These are phyloP conservation scores for Cyprinodon variegatus DNA, from an alignment of 2,113 vertebrate species.

Conservation along the genomic window DNA sequence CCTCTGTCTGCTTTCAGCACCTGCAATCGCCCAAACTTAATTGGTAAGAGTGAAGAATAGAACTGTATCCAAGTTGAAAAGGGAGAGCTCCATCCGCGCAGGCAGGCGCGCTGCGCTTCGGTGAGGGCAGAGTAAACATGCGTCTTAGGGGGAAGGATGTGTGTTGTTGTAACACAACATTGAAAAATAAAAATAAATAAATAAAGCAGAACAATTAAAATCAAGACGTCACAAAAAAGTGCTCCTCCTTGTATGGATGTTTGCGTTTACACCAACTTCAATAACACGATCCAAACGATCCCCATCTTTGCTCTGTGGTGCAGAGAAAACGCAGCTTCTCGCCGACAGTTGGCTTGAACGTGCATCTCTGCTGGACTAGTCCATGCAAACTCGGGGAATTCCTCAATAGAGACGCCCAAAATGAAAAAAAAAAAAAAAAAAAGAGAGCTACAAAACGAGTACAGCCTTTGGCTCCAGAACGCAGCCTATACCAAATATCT, in stretches of 20 bases:
- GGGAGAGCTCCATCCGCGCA: constrained; percentile 22
- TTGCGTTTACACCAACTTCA: constrained; percentile 2
- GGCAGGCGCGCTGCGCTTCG: constrained; percentile 36
- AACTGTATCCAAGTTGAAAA: constrained; percentile 26
- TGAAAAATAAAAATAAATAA: neutral
- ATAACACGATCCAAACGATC: neutral
- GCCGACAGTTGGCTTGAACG: constrained; percentile 1
- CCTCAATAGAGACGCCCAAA: constrained; percentile 25
- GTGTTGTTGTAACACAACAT: neutral
- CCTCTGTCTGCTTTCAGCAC: neutral
- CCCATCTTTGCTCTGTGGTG: neutral
- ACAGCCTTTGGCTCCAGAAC: neutral
- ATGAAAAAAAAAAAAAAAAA: neutral
- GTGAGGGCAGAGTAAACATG: constrained; percentile 14
- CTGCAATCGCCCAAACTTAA: neutral
- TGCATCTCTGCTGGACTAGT: neutral
- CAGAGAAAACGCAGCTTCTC: neutral
- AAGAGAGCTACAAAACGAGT: neutral
- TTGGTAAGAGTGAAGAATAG: neutral
- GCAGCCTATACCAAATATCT: neutral
- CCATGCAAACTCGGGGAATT: constrained; percentile 46
- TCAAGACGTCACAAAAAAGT: neutral
- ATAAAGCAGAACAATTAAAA: neutral
- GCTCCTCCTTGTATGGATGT: neutral
- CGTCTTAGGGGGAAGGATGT: constrained; percentile 14